Conservation (phyloP, 2,113 vertebrate species). For the Taurulus bubalis region DNA sequence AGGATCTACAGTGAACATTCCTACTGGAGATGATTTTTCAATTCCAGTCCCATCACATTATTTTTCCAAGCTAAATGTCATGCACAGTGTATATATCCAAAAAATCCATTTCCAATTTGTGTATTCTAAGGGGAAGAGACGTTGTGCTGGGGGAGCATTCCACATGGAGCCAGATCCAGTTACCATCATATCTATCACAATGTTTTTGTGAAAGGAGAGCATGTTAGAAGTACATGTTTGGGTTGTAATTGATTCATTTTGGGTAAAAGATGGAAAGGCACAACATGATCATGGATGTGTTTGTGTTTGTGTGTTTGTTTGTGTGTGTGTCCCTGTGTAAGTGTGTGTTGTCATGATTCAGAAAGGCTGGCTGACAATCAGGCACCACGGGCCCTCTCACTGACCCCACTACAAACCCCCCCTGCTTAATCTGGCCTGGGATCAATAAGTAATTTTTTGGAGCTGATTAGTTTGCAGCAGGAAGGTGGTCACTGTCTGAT, state of each 20-base stretch:
- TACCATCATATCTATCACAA: slow-evolving; percentile 32
- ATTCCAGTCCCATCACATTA: slow-evolving; percentile 66
- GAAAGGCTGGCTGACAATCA: slow-evolving; percentile 56
- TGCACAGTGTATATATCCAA: slow-evolving; percentile 54
- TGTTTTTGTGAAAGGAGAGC: slow-evolving; percentile 55
- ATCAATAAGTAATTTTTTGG: slow-evolving; percentile 99
- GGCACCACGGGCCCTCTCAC: slow-evolving; percentile 77
- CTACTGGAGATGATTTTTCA: slow-evolving; percentile 54
- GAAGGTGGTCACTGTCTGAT: slow-evolving; percentile 89
- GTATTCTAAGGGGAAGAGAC: slow-evolving; percentile 52
- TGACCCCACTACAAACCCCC: slow-evolving; percentile 88
- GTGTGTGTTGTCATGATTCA: slow-evolving; percentile 46
- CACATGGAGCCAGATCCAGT: slow-evolving; percentile 26
- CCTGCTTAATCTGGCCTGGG: slow-evolving; percentile 76
- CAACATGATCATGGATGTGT: slow-evolving; percentile 23
- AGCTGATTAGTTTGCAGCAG: slow-evolving; percentile 97
- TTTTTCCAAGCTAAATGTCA: slow-evolving; percentile 69
- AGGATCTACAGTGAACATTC: slow-evolving; percentile 43
- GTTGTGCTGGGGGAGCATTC: slow-evolving; percentile 37
- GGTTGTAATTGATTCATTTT: slow-evolving; percentile 74
- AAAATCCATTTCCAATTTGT: slow-evolving; percentile 79
- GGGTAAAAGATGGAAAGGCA: slow-evolving; percentile 17
- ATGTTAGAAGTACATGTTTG: slow-evolving; percentile 64
- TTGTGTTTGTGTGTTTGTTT: slow-evolving; percentile 10
- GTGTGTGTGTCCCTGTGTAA: slow-evolving; percentile 4